phyloP scores from a whole-genome alignment of 2,888 invertebrate genomes.

The Drosophila algonquin region DNA sequence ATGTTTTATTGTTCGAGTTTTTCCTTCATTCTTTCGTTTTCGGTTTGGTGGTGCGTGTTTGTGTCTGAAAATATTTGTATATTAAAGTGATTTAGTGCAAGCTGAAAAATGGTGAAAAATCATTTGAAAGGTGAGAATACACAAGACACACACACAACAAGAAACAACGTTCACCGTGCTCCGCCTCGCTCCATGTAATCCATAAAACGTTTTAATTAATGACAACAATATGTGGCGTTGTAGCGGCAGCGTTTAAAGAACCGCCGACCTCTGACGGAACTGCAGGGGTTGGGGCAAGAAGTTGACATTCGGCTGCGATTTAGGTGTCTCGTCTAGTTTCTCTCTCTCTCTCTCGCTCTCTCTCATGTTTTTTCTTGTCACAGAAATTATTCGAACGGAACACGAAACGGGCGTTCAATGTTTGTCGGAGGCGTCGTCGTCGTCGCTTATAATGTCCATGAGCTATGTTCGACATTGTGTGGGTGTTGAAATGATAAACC shows the following conservation, averaged over 20 bases:
- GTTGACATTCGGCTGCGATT: conserved; percentile 56
- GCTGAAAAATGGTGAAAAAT: conserved; percentile 79
- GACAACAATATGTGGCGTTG: conserved; percentile 78
- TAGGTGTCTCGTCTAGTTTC: conserved; percentile 29
- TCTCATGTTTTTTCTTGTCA: conserved; percentile 5
- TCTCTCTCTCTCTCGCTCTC: neutral
- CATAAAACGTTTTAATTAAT: conserved; percentile 80
- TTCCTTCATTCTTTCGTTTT: conserved; percentile 34
- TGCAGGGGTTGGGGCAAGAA: conserved; percentile 37
- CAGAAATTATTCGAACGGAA: conserved; percentile 63
- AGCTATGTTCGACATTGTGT: conserved; percentile 63
- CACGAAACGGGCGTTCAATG: conserved; percentile 49
- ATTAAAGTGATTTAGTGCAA: conserved; percentile 78
- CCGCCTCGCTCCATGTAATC: conserved; percentile 64
- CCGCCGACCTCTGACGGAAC: conserved; percentile 17
- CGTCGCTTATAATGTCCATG: conserved; percentile 60
- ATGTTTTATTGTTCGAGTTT: conserved; percentile 72
- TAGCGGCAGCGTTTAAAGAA: conserved; percentile 51
- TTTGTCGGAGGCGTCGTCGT: conserved; percentile 55
- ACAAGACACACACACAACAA: conserved; percentile 10
- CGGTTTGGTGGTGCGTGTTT: neutral
- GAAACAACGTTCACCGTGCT: conserved; percentile 35
- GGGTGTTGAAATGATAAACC: conserved; percentile 64
- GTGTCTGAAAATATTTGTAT: conserved; percentile 66
- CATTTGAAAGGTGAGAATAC: conserved; percentile 55